Evolutionary conservation across 2,888 invertebrate genomes (phyloP).

Genomic region (Phragmatobia fuliginosa): DNA sequence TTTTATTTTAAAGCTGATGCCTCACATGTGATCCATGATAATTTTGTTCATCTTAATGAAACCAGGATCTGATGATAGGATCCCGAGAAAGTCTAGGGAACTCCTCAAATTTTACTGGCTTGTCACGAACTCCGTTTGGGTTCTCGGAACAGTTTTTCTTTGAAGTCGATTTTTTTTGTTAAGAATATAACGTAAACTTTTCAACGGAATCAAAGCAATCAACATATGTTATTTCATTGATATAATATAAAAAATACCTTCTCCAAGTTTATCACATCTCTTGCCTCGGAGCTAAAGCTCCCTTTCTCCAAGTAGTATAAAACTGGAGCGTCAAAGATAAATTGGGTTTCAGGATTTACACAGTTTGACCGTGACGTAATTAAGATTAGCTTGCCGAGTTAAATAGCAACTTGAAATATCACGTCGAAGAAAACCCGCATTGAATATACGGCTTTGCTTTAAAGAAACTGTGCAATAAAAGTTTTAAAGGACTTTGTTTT

Average conservation of each 20-base stretch:
- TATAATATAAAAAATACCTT: constrained; percentile 23
- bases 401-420: constrained; percentile 51
- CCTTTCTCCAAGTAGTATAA: constrained; percentile 58
- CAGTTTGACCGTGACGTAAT: constrained; percentile 65
- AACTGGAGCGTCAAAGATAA: constrained; percentile 66
- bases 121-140: too few relatives aligned
- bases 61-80: too few relatives aligned
- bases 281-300: constrained; percentile 33
- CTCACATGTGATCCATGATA: too few relatives aligned
- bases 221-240: too few relatives aligned
- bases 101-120: too few relatives aligned
- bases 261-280: constrained; percentile 26
- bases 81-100: too few relatives aligned
- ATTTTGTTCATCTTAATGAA: too few relatives aligned
- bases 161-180: too few relatives aligned
- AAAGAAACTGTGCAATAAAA: constrained; percentile 35
- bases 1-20: too few relatives aligned
- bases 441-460: constrained; percentile 45
- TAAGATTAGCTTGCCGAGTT: constrained; percentile 62
- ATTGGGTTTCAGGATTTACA: constrained; percentile 68
- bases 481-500: constrained; percentile 35
- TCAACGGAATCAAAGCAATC: too few relatives aligned
- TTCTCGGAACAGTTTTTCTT: too few relatives aligned
- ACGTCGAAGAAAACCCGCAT: constrained; percentile 38
- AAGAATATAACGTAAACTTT: too few relatives aligned